Evolutionary conservation across 2,888 invertebrate species (phyloP).

Genomic region (Plemyria rubiginata): DNA sequence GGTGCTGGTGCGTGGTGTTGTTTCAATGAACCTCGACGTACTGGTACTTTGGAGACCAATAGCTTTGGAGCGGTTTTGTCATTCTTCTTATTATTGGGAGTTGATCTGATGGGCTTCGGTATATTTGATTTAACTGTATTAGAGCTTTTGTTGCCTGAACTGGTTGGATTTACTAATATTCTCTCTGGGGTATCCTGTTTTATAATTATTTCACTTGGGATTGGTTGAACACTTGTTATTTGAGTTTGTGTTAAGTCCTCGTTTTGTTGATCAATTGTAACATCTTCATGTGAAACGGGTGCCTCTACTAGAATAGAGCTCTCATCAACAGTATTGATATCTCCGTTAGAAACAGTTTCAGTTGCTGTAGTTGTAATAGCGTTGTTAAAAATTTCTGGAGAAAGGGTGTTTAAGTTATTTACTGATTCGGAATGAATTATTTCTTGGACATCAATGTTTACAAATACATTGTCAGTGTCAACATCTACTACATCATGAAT

Average conservation of each 20-base stretch:
- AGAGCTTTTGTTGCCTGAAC: constrained; percentile 38
- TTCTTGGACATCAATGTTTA: constrained; percentile 14
- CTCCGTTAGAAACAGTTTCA: constrained; percentile 7
- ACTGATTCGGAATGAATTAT: constrained; percentile 9
- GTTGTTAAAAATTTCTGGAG: constrained; percentile 5
- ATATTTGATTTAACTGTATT: constrained; percentile 66
- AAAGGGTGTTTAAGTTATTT: constrained; percentile 4
- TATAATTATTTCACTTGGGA: constrained; percentile 16
- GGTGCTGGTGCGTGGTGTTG: constrained; percentile 76
- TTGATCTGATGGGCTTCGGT: constrained; percentile 69
- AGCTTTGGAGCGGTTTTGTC: constrained; percentile 69
- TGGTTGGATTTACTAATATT: constrained; percentile 24
- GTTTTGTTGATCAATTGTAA: constrained; percentile 5
- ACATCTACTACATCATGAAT: constrained; percentile 14
- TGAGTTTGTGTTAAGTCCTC: background rate
- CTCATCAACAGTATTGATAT: background rate
- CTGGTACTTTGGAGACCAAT: constrained; percentile 72
- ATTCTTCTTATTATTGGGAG: constrained; percentile 63
- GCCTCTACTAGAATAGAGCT: background rate
- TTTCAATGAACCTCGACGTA: constrained; percentile 70
- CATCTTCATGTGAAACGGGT: background rate
- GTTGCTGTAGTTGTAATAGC: background rate
- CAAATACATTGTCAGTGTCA: constrained; percentile 6
- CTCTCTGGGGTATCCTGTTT: constrained; percentile 35
- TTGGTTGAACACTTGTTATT: constrained; percentile 8